Evolutionary conservation across 2,888 invertebrate genomes (phyloP).

Genomic region (Lissonota sp.): DNA sequence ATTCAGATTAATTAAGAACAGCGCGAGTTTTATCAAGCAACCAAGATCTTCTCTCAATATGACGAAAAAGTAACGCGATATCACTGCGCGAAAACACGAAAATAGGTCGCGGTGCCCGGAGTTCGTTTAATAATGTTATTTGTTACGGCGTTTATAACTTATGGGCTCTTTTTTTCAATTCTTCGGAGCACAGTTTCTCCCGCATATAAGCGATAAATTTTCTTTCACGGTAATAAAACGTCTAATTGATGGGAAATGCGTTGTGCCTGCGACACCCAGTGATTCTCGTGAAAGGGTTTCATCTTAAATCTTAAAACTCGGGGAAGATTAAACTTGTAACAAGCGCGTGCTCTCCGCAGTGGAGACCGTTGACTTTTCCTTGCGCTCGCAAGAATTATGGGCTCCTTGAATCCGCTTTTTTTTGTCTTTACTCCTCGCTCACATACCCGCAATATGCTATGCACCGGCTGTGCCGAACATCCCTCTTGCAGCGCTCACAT

Average conservation of each 20-base stretch:
- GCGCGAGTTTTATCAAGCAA: too few relatives aligned
- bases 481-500: conserved; percentile 29
- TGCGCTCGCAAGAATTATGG: conserved; percentile 40
- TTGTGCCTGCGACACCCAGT: not conserved
- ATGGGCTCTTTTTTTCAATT: too few relatives aligned
- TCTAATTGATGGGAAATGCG: conserved; percentile 17
- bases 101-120: too few relatives aligned
- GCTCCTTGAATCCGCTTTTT: conserved; percentile 19
- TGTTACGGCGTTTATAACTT: too few relatives aligned
- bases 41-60: too few relatives aligned
- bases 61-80: too few relatives aligned
- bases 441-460: conserved; percentile 16
- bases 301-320: conserved; percentile 38
- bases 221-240: not conserved
- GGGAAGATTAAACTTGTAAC: conserved; percentile 33
- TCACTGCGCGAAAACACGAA: too few relatives aligned
- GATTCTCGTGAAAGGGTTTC: not conserved
- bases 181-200: too few relatives aligned
- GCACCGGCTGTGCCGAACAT: conserved; percentile 52
- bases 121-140: too few relatives aligned
- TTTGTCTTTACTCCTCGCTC: conserved; percentile 8
- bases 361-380: conserved; percentile 43
- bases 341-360: conserved; percentile 30
- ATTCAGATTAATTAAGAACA: too few relatives aligned
- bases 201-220: too few relatives aligned